A percentile compares a stretch with the other conserved stretches of the same genome.
These are phyloP conservation scores for Fundulus diaphanus DNA, from an alignment of 2,797 vertebrate genomes.

Conservation along the genomic window DNA sequence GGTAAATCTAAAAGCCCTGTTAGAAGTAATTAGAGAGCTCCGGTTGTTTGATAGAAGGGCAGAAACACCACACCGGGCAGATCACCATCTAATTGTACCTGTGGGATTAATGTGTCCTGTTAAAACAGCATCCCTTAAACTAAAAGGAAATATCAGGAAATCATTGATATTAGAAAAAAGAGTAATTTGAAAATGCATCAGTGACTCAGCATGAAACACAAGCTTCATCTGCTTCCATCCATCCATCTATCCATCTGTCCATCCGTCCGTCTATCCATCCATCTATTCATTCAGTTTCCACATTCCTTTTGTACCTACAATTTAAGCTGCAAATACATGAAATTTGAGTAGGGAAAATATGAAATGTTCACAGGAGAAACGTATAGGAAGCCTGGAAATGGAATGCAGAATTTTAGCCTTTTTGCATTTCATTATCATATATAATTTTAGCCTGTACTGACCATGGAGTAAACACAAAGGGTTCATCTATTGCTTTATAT, in stretches of 20 bases:
- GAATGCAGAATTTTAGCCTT: slow-evolving; percentile 1
- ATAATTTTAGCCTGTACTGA: slow-evolving; percentile 23
- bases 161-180: neutral
- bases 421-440: slow-evolving; percentile 29
- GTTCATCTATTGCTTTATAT: slow-evolving; percentile 28
- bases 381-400: slow-evolving; percentile 1
- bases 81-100: slow-evolving; percentile 29
- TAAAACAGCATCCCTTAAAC: slow-evolving; percentile 25
- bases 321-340: too few species aligned
- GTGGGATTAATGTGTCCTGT: slow-evolving; percentile 48
- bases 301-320: too few species aligned
- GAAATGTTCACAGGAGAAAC: neutral
- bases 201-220: neutral
- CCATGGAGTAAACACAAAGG: slow-evolving; percentile 17
- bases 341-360: neutral
- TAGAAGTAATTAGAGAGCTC: slow-evolving; percentile 75
- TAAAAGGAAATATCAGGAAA: neutral
- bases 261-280: too few species aligned
- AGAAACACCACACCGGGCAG: slow-evolving; percentile 46
- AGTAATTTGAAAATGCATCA: neutral
- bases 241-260: too few species aligned
- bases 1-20: slow-evolving; percentile 70
- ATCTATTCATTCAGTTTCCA: too few species aligned
- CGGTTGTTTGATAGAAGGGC: slow-evolving; percentile 63
- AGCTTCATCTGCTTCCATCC: neutral